Evolutionary conservation across 92 coral and sea anemone species (phyloP).

Genomic region (Porites cylindrica): DNA sequence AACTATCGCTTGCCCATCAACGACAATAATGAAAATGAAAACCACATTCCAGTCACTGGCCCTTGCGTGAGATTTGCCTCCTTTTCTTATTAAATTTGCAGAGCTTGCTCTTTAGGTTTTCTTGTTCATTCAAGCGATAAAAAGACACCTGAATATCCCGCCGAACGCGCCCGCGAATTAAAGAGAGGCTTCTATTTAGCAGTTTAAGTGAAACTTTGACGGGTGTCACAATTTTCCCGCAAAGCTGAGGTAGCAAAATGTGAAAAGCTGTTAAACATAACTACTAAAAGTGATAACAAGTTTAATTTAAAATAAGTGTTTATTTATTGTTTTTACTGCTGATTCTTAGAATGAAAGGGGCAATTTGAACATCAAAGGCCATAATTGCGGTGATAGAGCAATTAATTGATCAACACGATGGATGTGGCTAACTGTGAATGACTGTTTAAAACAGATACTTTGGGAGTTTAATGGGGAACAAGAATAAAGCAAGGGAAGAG

Average conservation of each 20-base stretch:
- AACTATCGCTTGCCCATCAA: neutral
- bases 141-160: constrained; percentile 38
- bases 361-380: no score
- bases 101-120: neutral
- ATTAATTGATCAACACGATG: no score
- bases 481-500: no score
- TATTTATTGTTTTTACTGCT: neutral
- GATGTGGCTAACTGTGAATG: no score
- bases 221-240: constrained; percentile 20
- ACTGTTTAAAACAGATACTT: no score
- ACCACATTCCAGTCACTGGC: no score
- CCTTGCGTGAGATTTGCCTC: neutral
- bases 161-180: constrained; percentile 3
- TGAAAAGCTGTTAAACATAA: neutral
- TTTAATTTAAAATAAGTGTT: no score
- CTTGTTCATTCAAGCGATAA: constrained; percentile 31
- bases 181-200: constrained; percentile 11
- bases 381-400: no score
- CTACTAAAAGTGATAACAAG: neutral
- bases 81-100: constrained; percentile 39
- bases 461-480: no score
- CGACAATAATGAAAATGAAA: neutral
- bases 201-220: constrained; percentile 17
- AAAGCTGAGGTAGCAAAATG: neutral
- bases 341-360: neutral